Evolutionary conservation across 2,113 vertebrate genomes (phyloP), one percentile per base, ranked within the genome.

Genomic region (Gambusia holbrooki): DNA sequence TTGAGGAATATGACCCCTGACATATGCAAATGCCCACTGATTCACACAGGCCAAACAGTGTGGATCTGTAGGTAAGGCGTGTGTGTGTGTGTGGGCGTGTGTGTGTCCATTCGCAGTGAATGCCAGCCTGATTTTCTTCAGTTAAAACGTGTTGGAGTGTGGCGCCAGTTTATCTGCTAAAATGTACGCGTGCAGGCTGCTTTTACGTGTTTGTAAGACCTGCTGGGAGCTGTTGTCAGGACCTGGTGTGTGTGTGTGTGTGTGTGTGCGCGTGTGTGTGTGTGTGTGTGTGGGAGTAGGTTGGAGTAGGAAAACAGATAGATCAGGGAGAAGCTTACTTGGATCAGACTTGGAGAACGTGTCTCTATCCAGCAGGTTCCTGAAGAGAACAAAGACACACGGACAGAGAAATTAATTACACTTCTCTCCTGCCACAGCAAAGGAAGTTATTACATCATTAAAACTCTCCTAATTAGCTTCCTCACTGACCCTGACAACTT

Each of bases 261-360:
- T 40, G 37, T 12, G 37, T 40, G 37, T 12, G 37, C 1, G 11
- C 14, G 40, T 14, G 13, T 15, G 13, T 42, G 40, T 1, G 40
- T 15, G 40, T 5, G 40, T 15, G 13, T 15, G 40, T 42, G 40
- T 66, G 68, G 54, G 28, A 70, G 54, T 28, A 12, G 25, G 74
- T 33, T 42, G 64, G 58, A 28, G 11, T 68, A 75, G 67, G 22
- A 54, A 32, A 58, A 76, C 66, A 69, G 70, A 62, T 35, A 62
- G 73, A 81, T 27, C 15, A 40, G 76, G 30, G 40, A 30, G 1
- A 40, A 32, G 12, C 96, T 96, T 96, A 97, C 96, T 96, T 35
- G 96, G 96, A 93, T 97, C 96, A 54, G 96, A 97, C 88, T 97
- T 97, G 88, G 96, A 97, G 94, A 97, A 97, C 0, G 97, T 99